These are phyloP conservation scores for Cariama cristata DNA, from an alignment of 2,113 vertebrate genomes.

Conservation along the genomic window DNA sequence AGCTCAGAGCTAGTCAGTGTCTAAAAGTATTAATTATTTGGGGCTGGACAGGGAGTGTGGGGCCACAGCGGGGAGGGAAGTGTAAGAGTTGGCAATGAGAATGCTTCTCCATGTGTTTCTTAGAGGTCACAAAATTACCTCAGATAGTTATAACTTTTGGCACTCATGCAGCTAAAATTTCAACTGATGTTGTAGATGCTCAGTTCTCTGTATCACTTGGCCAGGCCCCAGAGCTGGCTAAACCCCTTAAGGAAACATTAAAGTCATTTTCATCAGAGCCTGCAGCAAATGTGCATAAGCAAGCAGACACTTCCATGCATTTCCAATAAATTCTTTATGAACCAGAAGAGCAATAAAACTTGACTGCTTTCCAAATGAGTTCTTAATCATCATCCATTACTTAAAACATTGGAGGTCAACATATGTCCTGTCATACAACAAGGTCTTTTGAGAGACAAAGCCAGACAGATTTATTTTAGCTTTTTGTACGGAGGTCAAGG, in stretches of 20 bases:
- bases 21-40: neutral
- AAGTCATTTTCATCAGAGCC: neutral
- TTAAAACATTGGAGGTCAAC: neutral
- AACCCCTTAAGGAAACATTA: neutral
- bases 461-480: neutral
- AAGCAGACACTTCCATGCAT: neutral
- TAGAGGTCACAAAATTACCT: neutral
- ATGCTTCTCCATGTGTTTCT: neutral
- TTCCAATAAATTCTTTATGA: neutral
- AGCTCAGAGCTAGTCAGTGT: neutral
- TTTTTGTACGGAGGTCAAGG: neutral
- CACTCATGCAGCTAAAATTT: neutral
- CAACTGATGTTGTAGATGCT: neutral
- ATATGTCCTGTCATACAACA: neutral
- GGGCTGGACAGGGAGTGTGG: neutral
- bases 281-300: neutral
- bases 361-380: neutral
- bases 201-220: neutral
- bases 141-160: neutral
- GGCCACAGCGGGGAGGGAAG: neutral
- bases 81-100: neutral
- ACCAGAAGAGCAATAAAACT: neutral
- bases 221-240: neutral
- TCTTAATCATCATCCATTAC: neutral
- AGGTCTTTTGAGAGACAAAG: neutral